Percentiles rank a stretch among this genome's conserved stretches.
These are phyloP conservation scores for Papilio aristodemus DNA, from an alignment of 1,140 invertebrate genomes.

Conservation along the genomic window DNA sequence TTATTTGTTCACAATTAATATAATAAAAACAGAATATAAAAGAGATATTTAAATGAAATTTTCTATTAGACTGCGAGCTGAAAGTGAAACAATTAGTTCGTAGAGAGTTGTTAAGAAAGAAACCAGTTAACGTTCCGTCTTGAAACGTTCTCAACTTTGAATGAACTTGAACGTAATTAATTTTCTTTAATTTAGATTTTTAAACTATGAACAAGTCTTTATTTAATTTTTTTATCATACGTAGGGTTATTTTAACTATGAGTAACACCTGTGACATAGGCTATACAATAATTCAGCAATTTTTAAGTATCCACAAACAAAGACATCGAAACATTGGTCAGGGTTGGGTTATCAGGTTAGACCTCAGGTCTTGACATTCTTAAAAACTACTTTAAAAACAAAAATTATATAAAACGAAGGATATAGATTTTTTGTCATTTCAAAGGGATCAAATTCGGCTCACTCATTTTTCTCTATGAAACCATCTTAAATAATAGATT, in stretches of 20 bases:
- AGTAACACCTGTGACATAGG: background rate
- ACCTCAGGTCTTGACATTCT: too few species aligned
- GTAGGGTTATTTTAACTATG: background rate
- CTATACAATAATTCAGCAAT: too few species aligned
- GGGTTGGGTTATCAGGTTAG: too few species aligned
- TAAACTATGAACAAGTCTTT: background rate
- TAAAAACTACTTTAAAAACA: too few species aligned
- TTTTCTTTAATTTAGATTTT: slow-evolving; percentile 3
- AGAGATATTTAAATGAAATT: background rate
- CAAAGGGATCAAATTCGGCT: too few species aligned
- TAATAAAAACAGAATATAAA: background rate
- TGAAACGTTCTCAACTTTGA: slow-evolving; percentile 12
- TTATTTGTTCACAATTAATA: background rate
- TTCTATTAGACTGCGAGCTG: slow-evolving; percentile 4
- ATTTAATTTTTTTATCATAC: background rate
- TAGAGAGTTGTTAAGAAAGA: slow-evolving; percentile 16
- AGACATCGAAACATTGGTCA: too few species aligned
- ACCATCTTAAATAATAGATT: too few species aligned
- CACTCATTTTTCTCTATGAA: too few species aligned
- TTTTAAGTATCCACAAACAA: too few species aligned
- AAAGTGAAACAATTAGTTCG: slow-evolving; percentile 15
- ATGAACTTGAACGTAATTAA: slow-evolving; percentile 8
- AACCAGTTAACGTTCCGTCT: slow-evolving; percentile 13
- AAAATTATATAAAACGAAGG: too few species aligned
- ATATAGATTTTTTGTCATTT: too few species aligned